Evolutionary conservation across 2,797 vertebrate genomes (phyloP).

Genomic region (Myotis vivesi): DNA sequence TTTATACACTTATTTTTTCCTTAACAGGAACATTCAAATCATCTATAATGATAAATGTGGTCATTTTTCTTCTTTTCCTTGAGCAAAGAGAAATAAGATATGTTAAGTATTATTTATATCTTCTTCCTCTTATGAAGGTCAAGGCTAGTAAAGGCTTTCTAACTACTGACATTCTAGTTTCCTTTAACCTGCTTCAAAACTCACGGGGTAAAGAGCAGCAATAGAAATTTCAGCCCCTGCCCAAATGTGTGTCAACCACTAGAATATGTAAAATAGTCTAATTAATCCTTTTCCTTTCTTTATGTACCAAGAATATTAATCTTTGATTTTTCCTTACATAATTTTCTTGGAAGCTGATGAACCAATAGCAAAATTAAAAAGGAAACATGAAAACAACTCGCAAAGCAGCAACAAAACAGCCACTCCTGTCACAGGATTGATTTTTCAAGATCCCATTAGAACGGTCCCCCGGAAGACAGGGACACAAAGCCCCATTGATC

Average conservation of each 20-base stretch:
- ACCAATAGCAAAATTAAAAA: constrained; percentile 27
- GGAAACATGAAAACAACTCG: constrained; percentile 28
- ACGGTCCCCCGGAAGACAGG: background rate
- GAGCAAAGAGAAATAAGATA: background rate
- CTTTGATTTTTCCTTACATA: background rate
- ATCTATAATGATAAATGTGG: background rate
- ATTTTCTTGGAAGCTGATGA: background rate
- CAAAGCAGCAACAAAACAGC: constrained; percentile 11
- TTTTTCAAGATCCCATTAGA: constrained; percentile 45
- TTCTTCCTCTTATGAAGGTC: background rate
- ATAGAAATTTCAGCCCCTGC: background rate
- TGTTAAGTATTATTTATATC: background rate
- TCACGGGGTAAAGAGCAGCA: background rate
- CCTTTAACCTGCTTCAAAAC: background rate
- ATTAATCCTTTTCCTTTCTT: background rate
- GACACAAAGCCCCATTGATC: constrained; percentile 52
- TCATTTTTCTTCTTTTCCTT: background rate
- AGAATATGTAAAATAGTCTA: background rate
- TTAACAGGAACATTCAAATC: background rate
- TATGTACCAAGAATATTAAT: background rate
- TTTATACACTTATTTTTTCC: background rate
- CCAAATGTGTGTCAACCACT: background rate
- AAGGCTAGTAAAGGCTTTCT: background rate
- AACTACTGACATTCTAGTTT: background rate
- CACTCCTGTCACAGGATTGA: background rate